These are phyloP conservation scores for Patiria pectinifera DNA, from an alignment of 53 echinoderm and acorn worm genomes.

Conservation along the genomic window DNA sequence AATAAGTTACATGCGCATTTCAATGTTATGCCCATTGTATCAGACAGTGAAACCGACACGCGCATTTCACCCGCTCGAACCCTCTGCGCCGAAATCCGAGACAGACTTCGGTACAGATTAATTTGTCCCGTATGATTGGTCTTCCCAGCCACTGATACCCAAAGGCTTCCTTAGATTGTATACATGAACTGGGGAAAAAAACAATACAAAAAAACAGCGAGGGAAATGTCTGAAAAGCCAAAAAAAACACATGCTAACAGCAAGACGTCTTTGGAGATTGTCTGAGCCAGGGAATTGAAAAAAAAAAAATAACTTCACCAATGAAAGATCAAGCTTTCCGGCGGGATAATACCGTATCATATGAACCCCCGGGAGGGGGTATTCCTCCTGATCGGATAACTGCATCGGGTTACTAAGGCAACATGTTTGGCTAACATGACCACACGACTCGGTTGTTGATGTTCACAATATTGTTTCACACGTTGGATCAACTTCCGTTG, in stretches of 20 bases:
- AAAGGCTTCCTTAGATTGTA: too few species aligned
- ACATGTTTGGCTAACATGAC: background rate
- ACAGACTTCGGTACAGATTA: too few species aligned
- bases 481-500: background rate
- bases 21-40: too few species aligned
- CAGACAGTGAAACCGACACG: too few species aligned
- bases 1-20: too few species aligned
- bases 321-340: background rate
- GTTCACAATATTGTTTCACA: background rate
- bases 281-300: background rate
- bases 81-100: too few species aligned
- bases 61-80: too few species aligned
- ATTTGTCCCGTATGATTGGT: too few species aligned
- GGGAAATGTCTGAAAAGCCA: too few species aligned
- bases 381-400: background rate
- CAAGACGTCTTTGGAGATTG: background rate
- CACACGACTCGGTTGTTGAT: background rate
- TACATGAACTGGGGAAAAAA: too few species aligned
- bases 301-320: background rate
- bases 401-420: background rate
- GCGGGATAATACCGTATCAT: background rate
- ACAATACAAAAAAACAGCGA: too few species aligned
- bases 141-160: too few species aligned
- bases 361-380: background rate
- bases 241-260: slow-evolving; percentile 14